Evolutionary conservation across 1,140 invertebrate species (phyloP), one percentile per base, ranked within the genome.

Genomic region (Cydia pomonella): DNA sequence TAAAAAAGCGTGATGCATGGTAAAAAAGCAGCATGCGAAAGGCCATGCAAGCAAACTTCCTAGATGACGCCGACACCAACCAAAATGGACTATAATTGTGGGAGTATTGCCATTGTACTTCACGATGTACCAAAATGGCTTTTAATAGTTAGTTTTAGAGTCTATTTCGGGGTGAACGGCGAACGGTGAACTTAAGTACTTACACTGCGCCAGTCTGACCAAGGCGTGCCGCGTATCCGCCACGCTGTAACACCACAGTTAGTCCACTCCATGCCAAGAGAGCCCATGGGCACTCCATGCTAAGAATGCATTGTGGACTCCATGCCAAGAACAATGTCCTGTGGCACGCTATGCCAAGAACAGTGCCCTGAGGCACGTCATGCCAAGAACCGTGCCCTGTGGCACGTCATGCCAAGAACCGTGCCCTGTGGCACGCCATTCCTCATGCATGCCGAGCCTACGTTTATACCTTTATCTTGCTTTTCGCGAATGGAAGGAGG

Each of bases 131-230:
- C 16, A 50, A n/a, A 18, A 59, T 23, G 18, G n/a, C 21, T 23
- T 7, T 59, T 59, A 59, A 23, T 59, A 5, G 18, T 12, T 59
- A n/a, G 53, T 50, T 50, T n/a, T 50, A 18, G n/a, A 50, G 53
- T 59, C 53, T 10, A 59, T 59, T 59, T 59, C 5, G 53, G 53
- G 64, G 63, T 62, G 62, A 73, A 64, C 69, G 73, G 44, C 66
- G 77, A n/a, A n/a, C n/a, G 50, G n/a, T 59, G n/a, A n/a, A 50
- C 71, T 41, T 64, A 33, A 62, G 94, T 97, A 97, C 97, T 97
- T 96, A 97, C 96, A 97, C 95, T 95, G 95, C 89, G 96, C 95
- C 92, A 97, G 95, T 88, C 95, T 94, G 94, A 96, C 96, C 95
- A 97, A 95, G 91, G 96, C 97, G 96, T 97, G 96, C 95, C 97